Base-by-base conservation (phyloP, 2,888 invertebrate genomes). In the Sphinx pinastri region DNA sequence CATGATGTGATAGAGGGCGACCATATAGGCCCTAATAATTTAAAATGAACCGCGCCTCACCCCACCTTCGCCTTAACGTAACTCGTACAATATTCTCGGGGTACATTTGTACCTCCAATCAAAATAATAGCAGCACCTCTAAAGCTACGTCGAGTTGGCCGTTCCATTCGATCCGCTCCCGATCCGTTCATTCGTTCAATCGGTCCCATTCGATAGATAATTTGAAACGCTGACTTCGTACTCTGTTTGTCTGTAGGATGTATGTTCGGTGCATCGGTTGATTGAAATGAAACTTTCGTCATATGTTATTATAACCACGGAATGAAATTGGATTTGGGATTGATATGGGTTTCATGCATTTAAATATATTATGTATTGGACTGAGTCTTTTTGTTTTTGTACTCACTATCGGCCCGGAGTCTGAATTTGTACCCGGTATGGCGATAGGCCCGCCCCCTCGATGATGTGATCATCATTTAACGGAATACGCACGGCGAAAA, bases 161-260 rank as follows among this genome's bases (percentile, higher is more conserved):
- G 76, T 83, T 81, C 80, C 76, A 80, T 84, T 84, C 83, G 81
- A 74, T 82, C 76, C 77, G 77, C 72, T 79, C 77, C 75, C 60
- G 58, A 70, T 68, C 75, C 80, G 78, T 79, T 82, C 81, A 80
- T 75, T 78, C 81, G 77, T 81, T 82, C 83, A 80, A 82, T 82
- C 79, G 84, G 73, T 80, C 75, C 81, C 76, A 77, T 84, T 74
- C 79, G 76, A 74, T 74, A 77, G 76, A 74, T 81, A 79, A 78
- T 83, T 79, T 77, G 80, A 82, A 84, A 79, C 74, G 85, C 86
- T 86, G 86, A 86, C 81, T 84, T 75, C 75, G 75, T 78, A 76
- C 71, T 75, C 78, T 83, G 80, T 86, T 86, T 84, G 85, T 85
- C 81, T 85, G 81, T 80, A 82, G 84, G 84, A 84, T 84, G 81